Conservation (phyloP, 2,113 vertebrate species). For the Meriones unguiculatus region DNA sequence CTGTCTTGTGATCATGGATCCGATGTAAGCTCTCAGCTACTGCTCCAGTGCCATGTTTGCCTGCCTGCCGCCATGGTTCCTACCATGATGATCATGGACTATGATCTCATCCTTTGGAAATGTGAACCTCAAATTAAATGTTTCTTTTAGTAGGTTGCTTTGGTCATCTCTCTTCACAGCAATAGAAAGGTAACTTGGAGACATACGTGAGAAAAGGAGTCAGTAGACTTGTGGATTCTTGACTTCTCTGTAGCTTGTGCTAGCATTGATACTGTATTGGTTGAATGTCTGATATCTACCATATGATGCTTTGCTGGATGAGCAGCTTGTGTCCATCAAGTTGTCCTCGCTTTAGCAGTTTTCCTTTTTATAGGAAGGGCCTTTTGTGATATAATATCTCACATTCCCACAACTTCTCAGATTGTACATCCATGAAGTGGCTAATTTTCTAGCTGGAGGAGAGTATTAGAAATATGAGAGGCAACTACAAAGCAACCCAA, state of each 20-base stretch:
- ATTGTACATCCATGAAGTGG: neutral
- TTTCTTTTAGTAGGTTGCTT: neutral
- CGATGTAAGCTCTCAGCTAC: neutral
- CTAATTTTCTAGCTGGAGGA: neutral
- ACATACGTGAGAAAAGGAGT: neutral
- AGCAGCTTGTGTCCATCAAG: neutral
- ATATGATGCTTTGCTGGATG: no score
- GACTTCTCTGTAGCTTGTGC: neutral
- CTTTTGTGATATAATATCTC: neutral
- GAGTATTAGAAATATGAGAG: neutral
- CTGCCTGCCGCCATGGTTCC: neutral
- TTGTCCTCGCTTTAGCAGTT: neutral
- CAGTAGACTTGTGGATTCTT: neutral
- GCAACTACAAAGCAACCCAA: neutral
- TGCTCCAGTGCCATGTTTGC: neutral
- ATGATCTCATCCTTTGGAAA: neutral
- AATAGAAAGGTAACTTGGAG: neutral
- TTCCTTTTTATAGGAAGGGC: neutral
- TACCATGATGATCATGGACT: neutral
- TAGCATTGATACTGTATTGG: neutral
- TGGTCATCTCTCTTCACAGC: neutral
- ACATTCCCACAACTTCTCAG: neutral
- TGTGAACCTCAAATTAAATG: neutral
- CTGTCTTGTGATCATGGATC: neutral
- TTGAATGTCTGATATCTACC: no score